phyloP scores from a whole-genome alignment of 2,888 invertebrate species.

The Dusona sp. region DNA sequence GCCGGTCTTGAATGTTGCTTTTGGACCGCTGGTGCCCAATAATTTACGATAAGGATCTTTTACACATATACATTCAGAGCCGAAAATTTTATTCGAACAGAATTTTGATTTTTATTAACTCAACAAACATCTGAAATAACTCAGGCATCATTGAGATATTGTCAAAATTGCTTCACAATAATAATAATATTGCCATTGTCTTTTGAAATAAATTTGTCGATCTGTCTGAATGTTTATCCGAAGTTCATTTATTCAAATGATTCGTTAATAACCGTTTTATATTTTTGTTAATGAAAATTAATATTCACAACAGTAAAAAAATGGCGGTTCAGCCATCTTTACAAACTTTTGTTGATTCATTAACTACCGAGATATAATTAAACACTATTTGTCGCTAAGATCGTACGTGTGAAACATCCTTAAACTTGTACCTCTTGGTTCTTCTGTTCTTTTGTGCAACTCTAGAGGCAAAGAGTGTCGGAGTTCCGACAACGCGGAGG shows the following conservation, averaged over 20 bases:
- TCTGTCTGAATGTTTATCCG: not conserved
- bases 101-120: not conserved
- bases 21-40: constrained; percentile 28
- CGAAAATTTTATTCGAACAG: not conserved
- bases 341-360: not conserved
- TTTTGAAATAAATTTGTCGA: not conserved
- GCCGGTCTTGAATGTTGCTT: constrained; percentile 13
- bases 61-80: not conserved
- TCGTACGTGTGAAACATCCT: constrained; percentile 10
- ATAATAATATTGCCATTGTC: not conserved
- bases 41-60: constrained; percentile 34
- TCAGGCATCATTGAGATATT: not conserved
- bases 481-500: constrained; percentile 19
- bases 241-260: no score
- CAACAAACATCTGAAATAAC: not conserved
- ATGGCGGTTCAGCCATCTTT: not conserved
- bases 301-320: not conserved
- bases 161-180: not conserved
- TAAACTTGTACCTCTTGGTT: not conserved
- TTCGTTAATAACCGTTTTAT: no score
- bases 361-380: not conserved
- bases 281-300: not conserved
- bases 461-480: not conserved
- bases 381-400: not conserved
- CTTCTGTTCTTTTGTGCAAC: constrained; percentile 9